These are phyloP conservation scores for Bombus turneri DNA, from an alignment of 1,140 invertebrate genomes.

Conservation along the genomic window DNA sequence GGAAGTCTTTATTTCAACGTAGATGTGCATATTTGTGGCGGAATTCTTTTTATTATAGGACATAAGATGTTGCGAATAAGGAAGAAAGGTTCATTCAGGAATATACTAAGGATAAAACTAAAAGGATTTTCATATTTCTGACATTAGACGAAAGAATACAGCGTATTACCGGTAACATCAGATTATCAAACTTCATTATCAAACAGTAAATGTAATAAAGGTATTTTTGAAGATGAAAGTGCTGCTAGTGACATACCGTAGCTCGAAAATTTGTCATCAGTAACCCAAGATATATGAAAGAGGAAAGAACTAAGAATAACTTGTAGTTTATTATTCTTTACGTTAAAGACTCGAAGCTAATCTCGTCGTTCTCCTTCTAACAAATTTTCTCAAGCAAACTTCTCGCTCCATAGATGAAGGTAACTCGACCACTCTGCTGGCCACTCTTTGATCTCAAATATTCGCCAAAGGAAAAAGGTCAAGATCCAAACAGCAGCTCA, in stretches of 20 bases:
- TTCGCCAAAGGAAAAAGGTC: constrained; percentile 13
- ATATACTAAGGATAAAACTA: background rate
- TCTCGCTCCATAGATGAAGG: too few species aligned
- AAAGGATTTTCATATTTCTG: too few species aligned
- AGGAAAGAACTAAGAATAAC: too few species aligned
- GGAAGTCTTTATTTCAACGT: background rate
- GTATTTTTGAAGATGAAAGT: too few species aligned
- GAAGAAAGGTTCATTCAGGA: background rate
- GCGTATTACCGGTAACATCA: too few species aligned
- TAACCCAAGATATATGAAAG: too few species aligned
- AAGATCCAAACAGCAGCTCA: constrained; percentile 6
- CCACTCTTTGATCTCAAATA: background rate
- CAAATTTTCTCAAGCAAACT: background rate
- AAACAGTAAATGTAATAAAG: background rate
- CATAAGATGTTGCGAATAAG: background rate
- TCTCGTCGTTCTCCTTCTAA: too few species aligned
- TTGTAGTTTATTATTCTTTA: too few species aligned
- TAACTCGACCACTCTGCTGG: background rate
- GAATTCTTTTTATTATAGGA: background rate
- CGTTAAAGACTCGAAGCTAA: too few species aligned
- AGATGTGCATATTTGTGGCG: background rate
- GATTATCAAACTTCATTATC: background rate
- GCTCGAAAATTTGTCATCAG: too few species aligned
- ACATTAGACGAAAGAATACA: background rate
- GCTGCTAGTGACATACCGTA: too few species aligned